Base-by-base conservation (phyloP, 2,797 vertebrate genomes). In the Urocyon cinereoargenteus region DNA sequence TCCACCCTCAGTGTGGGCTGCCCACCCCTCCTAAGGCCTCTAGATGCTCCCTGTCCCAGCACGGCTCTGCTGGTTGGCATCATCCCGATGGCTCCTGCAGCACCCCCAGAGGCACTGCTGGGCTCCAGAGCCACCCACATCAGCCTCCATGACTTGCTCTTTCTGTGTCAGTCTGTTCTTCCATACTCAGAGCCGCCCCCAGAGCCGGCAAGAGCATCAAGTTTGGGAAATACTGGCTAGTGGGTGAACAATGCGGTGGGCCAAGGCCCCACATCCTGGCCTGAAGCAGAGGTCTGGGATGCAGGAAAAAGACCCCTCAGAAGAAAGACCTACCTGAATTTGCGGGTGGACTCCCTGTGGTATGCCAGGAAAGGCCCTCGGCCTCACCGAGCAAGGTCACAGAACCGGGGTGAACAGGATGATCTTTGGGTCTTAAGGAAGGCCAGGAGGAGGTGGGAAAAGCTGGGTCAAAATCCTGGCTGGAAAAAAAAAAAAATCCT, bases 321-420 rank as follows among this genome's bases (percentile, higher is more conserved):
- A 90, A 87, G 45, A 87, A 95, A 94, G n/a, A 22, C 40, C 53
- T 68, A 90, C 49, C 6, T 21, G 10, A 28, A 34, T 90, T 94
- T 86, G 79, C 57, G 55, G 31, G 19, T 34, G 72, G 77, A 85
- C 34, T 53, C 49, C 57, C 21, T 64, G 3, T 36, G 34, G 51
- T 59, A 73, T 31, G 55, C 72, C 31, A 34, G 49, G 26, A 85
- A 94, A 92, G 72, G 36, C 72, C 45, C 86, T 45, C 18, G 62
- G 75, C 62, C 51, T 78, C 22, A 0, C 22, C 53, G 53, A 90
- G 8, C 53, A 66, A 31, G 21, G 36, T 55, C 89, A 86, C 40
- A 77, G 82, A 18, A 55, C 1, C 57, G 12, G 31, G 9, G 64
- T 59, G 45, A 85, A 89, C 12, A 31, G 21, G n/a, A 55, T 59